These are phyloP conservation scores for Hyperoplus immaculatus DNA, from an alignment of 2,797 vertebrate species.

Conservation along the genomic window DNA sequence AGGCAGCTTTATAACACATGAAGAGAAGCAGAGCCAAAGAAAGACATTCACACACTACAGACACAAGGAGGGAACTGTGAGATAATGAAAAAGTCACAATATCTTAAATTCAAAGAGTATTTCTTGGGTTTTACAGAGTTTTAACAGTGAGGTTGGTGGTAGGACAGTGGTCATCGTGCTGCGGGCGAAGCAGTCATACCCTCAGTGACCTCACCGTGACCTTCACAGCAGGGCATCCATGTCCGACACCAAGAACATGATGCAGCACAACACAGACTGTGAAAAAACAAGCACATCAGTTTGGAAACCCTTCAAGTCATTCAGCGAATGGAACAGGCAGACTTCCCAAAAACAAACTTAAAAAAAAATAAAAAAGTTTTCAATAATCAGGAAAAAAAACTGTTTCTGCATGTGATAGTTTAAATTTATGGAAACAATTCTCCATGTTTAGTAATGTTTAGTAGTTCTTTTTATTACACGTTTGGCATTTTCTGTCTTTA, in stretches of 20 bases:
- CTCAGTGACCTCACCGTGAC: slow-evolving; percentile 83
- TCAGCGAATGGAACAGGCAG: neutral
- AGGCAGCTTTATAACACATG: slow-evolving; percentile 1
- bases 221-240: slow-evolving; percentile 87
- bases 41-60: neutral
- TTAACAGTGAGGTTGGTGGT: neutral
- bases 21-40: neutral
- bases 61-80: neutral
- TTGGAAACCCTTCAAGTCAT: slow-evolving; percentile 12
- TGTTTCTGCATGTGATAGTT: neutral
- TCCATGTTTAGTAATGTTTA: neutral
- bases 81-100: neutral
- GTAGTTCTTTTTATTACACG: neutral
- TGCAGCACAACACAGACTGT: slow-evolving; percentile 76
- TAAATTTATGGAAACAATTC: neutral
- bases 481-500: neutral
- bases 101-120: neutral
- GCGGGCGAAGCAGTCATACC: slow-evolving; percentile 69
- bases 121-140: neutral
- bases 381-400: neutral
- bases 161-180: slow-evolving; percentile 28
- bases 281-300: slow-evolving; percentile 30
- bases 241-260: slow-evolving; percentile 83
- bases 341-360: neutral
- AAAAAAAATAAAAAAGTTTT: neutral